A percentile compares a stretch with the other conserved stretches of the same genome.
phyloP scores from a whole-genome alignment of 2,888 invertebrate species.

The Scaptomyza polygonia region DNA sequence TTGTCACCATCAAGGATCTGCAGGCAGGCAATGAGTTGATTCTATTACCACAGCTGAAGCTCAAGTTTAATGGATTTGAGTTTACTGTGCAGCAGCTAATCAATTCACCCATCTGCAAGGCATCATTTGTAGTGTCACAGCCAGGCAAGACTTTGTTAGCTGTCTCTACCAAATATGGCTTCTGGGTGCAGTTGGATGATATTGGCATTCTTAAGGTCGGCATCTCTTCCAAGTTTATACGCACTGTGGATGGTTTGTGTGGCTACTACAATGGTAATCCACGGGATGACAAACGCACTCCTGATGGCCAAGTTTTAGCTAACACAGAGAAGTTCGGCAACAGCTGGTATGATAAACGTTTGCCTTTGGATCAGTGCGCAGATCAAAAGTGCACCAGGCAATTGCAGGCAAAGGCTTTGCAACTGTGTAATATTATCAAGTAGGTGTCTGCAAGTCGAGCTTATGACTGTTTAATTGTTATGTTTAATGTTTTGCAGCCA shows the following conservation, averaged over 20 bases:
- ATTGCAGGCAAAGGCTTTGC: conserved; percentile 87
- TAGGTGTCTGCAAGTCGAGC: conserved; percentile 81
- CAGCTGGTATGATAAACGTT: conserved; percentile 88
- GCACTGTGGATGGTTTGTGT: conserved; percentile 91
- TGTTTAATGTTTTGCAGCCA: conserved; percentile 84
- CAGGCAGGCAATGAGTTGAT: conserved; percentile 85
- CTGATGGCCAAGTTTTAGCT: conserved; percentile 87
- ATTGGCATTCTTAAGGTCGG: conserved; percentile 90
- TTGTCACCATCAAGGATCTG: conserved; percentile 87
- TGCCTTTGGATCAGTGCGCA: conserved; percentile 85
- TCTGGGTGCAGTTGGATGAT: conserved; percentile 89
- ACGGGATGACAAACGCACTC: conserved; percentile 89
- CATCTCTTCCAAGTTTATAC: conserved; percentile 87
- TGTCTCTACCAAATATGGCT: conserved; percentile 89
- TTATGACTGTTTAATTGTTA: not conserved
- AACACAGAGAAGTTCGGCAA: conserved; percentile 90
- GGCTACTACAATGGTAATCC: conserved; percentile 89
- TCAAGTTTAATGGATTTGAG: conserved; percentile 89
- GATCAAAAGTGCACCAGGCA: conserved; percentile 87
- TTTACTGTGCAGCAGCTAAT: conserved; percentile 82
- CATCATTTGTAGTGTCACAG: conserved; percentile 88
- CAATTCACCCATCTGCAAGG: conserved; percentile 82
- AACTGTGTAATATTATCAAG: conserved; percentile 89
- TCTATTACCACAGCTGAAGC: conserved; percentile 86
- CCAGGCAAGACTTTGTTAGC: conserved; percentile 89